A percentile compares a stretch with the other conserved stretches of the same genome.
Conservation (phyloP, 2,888 invertebrate species). For the Amiota minor region DNA sequence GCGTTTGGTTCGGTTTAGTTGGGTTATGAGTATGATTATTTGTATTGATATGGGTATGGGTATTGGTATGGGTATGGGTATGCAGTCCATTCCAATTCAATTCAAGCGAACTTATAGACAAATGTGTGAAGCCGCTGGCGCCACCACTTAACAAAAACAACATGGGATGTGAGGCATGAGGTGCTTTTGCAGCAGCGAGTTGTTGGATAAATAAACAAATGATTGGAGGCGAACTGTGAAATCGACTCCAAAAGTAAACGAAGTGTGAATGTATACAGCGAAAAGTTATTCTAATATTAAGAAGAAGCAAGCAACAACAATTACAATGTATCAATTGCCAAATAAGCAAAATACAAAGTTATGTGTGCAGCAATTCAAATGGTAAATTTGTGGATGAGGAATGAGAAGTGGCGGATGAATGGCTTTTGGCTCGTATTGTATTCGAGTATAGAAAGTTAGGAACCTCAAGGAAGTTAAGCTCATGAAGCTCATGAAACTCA, state of each 20-base stretch:
- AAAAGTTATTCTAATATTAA: too few relatives aligned
- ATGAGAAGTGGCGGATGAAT: background rate
- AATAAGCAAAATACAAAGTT: constrained; percentile 25
- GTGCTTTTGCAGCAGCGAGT: background rate
- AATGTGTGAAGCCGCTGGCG: constrained; percentile 53
- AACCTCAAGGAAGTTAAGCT: too few relatives aligned
- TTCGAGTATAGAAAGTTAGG: too few relatives aligned
- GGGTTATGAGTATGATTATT: background rate
- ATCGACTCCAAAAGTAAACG: constrained; percentile 35
- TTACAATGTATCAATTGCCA: constrained; percentile 25
- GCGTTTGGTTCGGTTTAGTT: background rate
- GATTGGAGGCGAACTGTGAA: constrained; percentile 7
- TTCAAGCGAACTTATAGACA: background rate
- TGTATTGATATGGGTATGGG: too few relatives aligned
- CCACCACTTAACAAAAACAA: constrained; percentile 64
- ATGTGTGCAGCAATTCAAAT: background rate
- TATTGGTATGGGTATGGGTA: too few relatives aligned
- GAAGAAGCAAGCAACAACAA: background rate
- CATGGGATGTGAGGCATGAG: constrained; percentile 42
- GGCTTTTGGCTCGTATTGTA: too few relatives aligned
- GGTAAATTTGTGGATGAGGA: background rate
- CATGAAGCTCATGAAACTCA: too few relatives aligned
- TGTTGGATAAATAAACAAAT: constrained; percentile 60
- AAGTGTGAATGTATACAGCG: constrained; percentile 22
- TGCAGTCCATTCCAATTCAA: too few relatives aligned